These are phyloP conservation scores for Bubo scandiacus DNA, from an alignment of 2,113 vertebrate species.

Conservation along the genomic window DNA sequence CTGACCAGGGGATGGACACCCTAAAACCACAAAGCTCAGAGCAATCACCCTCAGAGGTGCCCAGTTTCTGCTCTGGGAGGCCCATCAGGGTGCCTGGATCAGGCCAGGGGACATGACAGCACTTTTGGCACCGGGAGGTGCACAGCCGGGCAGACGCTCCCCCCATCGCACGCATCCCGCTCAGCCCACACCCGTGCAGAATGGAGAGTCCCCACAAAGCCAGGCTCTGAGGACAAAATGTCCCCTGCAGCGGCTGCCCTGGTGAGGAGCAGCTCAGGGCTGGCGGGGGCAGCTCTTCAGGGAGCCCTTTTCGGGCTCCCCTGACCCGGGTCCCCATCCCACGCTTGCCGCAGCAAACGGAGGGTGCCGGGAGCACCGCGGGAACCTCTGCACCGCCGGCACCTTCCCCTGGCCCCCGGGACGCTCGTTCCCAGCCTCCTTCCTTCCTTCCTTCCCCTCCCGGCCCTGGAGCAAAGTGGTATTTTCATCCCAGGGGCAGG, in stretches of 20 bases:
- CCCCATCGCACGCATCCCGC: accelerated
- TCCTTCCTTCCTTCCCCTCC: neutral
- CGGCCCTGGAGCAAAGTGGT: accelerated
- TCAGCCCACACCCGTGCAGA: accelerated
- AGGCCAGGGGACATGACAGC: neutral
- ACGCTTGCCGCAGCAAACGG: accelerated
- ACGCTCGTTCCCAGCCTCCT: neutral
- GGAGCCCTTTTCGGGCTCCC: neutral
- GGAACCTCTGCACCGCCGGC: neutral
- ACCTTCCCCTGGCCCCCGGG: neutral
- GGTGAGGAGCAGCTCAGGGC: accelerated
- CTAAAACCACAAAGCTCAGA: neutral
- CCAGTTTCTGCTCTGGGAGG: neutral
- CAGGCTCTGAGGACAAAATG: accelerated
- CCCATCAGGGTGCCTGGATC: neutral
- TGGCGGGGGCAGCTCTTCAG: neutral
- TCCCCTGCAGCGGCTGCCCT: neutral
- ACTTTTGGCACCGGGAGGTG: neutral
- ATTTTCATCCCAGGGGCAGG: neutral
- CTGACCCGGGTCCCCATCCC: accelerated
- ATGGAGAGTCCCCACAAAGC: neutral
- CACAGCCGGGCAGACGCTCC: neutral
- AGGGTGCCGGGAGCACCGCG: accelerated
- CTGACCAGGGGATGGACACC: neutral
- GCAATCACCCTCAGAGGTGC: accelerated